Evolutionary conservation across 2,113 vertebrate species (phyloP), one percentile per base, ranked within the genome.

Genomic region (Mirza zaza): DNA sequence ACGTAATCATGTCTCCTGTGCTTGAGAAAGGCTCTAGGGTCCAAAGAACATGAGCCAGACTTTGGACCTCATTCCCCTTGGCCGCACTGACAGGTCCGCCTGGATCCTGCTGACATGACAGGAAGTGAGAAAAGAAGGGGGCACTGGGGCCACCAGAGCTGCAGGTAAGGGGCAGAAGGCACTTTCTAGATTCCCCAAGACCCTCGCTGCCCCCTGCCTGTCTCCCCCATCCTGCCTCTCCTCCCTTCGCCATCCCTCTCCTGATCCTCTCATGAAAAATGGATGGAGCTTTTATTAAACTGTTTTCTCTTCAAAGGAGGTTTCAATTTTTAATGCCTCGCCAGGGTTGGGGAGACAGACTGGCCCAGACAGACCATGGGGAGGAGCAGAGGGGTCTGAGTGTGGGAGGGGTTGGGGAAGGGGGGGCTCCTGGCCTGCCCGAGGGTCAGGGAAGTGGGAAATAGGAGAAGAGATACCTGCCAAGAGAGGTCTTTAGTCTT

Each of bases 291-390:
- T 97, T 98, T 97, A 97, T 97, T 95, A 98, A 97, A 97, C 93
- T 97, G 91, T 97, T 97, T 97, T 97, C 96, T 97, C 91, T 98
- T 97, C 97, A 96, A 97, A 97, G 95, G 93, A 96, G 86, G 67
- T 94, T 98, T 97, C 89, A 97, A 97, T 98, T 97, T 97, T 97
- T 98, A 97, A 97, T 98, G 96, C 45, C 94, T 96, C n/a, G 29
- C 94, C 8, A 9, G 34, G 57, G 68, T 88, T 2, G 65, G 95
- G 61, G 91, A 94, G 88, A 97, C 77, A 96, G 73, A 96, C 42
- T 91, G 68, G 85, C 36, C 71, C 59, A 96, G 77, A 94, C 59
- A 96, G 91, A 85, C 87, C 10, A 1, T 57, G 59, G 36, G 61
- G 82, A 39, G 29, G 70, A 39, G 25, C 55, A 52, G n/a, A 96